Base-by-base conservation (phyloP, 2,113 vertebrate genomes). In the Calyptomena viridis region DNA sequence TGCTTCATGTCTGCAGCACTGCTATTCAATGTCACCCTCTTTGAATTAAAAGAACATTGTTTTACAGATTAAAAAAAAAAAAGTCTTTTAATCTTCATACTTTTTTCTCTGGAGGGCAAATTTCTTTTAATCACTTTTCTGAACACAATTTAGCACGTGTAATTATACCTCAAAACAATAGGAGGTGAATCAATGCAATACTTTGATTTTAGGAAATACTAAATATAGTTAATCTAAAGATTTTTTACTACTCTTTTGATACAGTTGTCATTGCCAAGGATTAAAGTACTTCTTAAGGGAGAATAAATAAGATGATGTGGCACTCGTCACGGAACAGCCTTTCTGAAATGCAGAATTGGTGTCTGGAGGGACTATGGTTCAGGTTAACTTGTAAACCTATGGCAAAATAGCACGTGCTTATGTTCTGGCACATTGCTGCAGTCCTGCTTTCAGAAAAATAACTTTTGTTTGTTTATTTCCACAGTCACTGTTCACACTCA, bases 121-220 rank as follows among this genome's bases (percentile, higher is more conserved):
- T 94, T 75, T 87, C 58, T 95, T 94, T 95, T 95, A 93, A 96
- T 93, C 89, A 76, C 84, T 93, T 94, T 74, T 67, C 76, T 87
- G 84, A 92, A 74, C 37, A 58, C 47, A 92, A 82, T 87, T 91
- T 94, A 92, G 84, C 69, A 73, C 40, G 79, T 66, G 69, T 78
- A 94, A 96, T 94, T 97, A 84, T 76, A 93, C 52, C 66, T 87
- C 80, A 89, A 87, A 95, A 96, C 91, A 95, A 96, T 95, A 94
- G 87, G 89, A 96, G 94, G 53, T 73, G 69, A 91, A 92, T 89
- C 66, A 91, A 72, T 42, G 46, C 1, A 7, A 40, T 64, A 66
- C 62, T 97, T 91, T 89, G 89, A 89, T 91, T 94, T 89, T 68
- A 87, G 93, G 81, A 94, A 95, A 79, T 73, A 87, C 84, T 73